Evolutionary conservation across 2,888 invertebrate species (phyloP).

Genomic region (Timema podura): DNA sequence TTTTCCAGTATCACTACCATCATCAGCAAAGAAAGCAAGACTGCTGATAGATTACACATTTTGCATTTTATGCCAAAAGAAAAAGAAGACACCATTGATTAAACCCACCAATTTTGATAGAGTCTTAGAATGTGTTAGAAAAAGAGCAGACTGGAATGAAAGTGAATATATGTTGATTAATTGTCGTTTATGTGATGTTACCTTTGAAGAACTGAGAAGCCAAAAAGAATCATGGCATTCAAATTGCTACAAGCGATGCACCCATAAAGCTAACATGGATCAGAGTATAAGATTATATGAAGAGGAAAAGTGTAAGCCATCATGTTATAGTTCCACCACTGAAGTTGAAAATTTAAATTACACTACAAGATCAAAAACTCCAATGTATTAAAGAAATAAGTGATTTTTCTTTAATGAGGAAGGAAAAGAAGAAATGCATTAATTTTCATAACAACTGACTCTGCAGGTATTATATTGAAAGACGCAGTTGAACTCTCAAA

Average conservation of each 20-base stretch:
- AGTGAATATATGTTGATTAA: too few relatives aligned
- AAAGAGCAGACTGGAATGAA: too few relatives aligned
- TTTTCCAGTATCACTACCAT: too few relatives aligned
- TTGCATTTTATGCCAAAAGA: too few relatives aligned
- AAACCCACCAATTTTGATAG: too few relatives aligned
- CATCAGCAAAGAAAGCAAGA: too few relatives aligned
- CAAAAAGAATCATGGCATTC: not conserved
- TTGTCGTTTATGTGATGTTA: too few relatives aligned
- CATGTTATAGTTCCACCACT: not conserved
- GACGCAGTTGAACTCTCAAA: too few relatives aligned
- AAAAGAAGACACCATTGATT: too few relatives aligned
- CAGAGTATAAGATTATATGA: not conserved
- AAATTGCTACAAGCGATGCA: not conserved
- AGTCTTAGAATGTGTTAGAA: too few relatives aligned
- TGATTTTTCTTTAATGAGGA: not conserved
- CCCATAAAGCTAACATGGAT: not conserved
- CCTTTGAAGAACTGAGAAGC: not conserved
- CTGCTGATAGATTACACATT: too few relatives aligned
- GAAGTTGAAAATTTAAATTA: not conserved
- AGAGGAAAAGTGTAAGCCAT: not conserved
- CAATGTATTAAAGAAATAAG: not conserved
- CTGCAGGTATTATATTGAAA: not conserved
- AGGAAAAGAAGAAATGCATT: not conserved
- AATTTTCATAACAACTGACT: not conserved
- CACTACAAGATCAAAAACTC: not conserved